phyloP scores from a whole-genome alignment of 2,113 vertebrate species.

The Phrynosoma blainvillii region DNA sequence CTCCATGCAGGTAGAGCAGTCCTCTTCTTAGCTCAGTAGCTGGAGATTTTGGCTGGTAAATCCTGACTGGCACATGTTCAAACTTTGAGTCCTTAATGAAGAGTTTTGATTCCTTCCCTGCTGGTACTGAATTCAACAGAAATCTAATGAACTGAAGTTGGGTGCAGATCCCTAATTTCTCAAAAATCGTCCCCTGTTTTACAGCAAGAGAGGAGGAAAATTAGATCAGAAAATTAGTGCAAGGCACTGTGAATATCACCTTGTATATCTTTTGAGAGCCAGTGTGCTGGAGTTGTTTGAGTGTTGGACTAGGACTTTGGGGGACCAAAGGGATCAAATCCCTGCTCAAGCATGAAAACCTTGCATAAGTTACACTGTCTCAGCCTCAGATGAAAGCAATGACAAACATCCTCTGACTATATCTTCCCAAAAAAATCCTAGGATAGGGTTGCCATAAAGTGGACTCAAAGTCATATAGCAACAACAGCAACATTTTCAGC shows the following conservation, averaged over 20 bases:
- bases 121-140: fast-evolving
- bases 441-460: too few relatives aligned
- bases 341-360: too few relatives aligned
- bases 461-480: too few relatives aligned
- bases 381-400: too few relatives aligned
- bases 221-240: not conserved
- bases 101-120: not conserved
- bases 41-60: constrained; percentile 8
- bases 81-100: not conserved
- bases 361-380: too few relatives aligned
- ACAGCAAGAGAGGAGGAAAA: not conserved
- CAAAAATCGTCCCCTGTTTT: constrained; percentile 7
- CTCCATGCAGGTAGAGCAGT: constrained; percentile 11
- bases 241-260: not conserved
- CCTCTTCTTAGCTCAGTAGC: constrained; percentile 5
- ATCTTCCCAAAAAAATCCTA: too few relatives aligned
- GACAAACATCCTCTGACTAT: too few relatives aligned
- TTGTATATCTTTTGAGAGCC: not conserved
- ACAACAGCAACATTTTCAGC: not conserved
- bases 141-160: constrained; percentile 9
- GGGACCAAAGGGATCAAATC: too few relatives aligned
- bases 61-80: constrained; percentile 23
- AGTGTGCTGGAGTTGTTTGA: too few relatives aligned
- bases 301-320: too few relatives aligned
- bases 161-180: not conserved